Conservation (phyloP, 2,888 invertebrate species). For the Zaprionus bogoriensis region DNA sequence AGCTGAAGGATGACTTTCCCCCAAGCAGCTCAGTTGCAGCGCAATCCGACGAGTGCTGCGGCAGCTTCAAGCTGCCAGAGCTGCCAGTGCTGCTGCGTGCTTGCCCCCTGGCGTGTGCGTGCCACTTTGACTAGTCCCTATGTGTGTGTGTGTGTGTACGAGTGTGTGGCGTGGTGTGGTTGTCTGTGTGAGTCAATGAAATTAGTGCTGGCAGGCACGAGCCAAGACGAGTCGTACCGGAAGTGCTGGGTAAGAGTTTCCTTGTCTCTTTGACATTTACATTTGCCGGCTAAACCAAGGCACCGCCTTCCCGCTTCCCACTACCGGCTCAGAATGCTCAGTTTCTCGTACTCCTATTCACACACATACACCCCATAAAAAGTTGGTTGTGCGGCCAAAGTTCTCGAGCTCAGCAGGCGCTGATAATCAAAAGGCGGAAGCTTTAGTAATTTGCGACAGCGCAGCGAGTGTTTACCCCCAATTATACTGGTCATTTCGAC, state of each 20-base stretch:
- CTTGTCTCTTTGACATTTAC: constrained; percentile 63
- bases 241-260: constrained; percentile 38
- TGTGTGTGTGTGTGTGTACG: constrained; percentile 22
- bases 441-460: constrained; percentile 56
- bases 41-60: constrained; percentile 21
- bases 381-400: constrained; percentile 39
- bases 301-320: background rate
- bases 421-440: constrained; percentile 59
- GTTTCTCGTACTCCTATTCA: too few species aligned
- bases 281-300: constrained; percentile 32
- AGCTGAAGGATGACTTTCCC: constrained; percentile 34
- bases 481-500: constrained; percentile 36
- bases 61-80: constrained; percentile 31
- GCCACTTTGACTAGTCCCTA: constrained; percentile 29
- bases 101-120: constrained; percentile 36
- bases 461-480: constrained; percentile 13
- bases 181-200: constrained; percentile 63
- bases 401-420: constrained; percentile 53
- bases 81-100: constrained; percentile 33
- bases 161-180: too few species aligned
- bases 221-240: constrained; percentile 22
- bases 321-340: too few species aligned
- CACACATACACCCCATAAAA: background rate
- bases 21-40: constrained; percentile 15
- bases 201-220: constrained; percentile 56